These are phyloP conservation scores for Oryzias javanicus DNA, from an alignment of 2,113 vertebrate genomes.

Conservation along the genomic window DNA sequence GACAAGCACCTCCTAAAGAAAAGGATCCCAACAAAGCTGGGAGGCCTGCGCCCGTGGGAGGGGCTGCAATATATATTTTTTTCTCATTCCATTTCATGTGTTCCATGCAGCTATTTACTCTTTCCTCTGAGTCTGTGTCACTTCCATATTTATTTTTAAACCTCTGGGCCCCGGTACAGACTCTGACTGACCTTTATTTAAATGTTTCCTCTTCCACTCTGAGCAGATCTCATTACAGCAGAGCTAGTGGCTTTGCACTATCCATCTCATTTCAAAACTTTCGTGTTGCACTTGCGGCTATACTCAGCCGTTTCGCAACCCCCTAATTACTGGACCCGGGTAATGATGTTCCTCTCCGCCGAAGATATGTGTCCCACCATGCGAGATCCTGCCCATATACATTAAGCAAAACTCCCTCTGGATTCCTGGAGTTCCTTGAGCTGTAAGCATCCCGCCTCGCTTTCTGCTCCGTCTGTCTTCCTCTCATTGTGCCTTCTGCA, in stretches of 20 bases:
- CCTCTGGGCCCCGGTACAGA: slow-evolving; percentile 70
- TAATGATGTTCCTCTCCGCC: slow-evolving; percentile 67
- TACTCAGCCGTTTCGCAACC: slow-evolving; percentile 50
- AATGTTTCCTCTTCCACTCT: slow-evolving; percentile 79
- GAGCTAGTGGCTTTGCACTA: slow-evolving; percentile 67
- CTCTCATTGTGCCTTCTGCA: slow-evolving; percentile 22
- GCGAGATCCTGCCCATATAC: slow-evolving; percentile 38
- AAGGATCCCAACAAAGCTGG: slow-evolving; percentile 34
- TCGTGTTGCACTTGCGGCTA: slow-evolving; percentile 57
- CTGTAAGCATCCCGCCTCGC: slow-evolving; percentile 53
- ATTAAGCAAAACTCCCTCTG: slow-evolving; percentile 52
- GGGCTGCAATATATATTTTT: slow-evolving; percentile 61
- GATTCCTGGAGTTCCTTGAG: slow-evolving; percentile 49
- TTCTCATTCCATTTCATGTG: slow-evolving; percentile 68
- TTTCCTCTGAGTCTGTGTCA: slow-evolving; percentile 68
- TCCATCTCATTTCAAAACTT: slow-evolving; percentile 68
- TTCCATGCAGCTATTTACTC: slow-evolving; percentile 73
- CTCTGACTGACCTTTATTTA: slow-evolving; percentile 80
- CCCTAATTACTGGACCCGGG: slow-evolving; percentile 65
- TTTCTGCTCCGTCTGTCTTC: slow-evolving; percentile 25
- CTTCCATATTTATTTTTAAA: slow-evolving; percentile 79
- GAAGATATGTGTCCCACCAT: slow-evolving; percentile 54
- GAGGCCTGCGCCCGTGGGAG: slow-evolving; percentile 50
- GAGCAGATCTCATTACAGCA: slow-evolving; percentile 78
- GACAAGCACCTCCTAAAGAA: slow-evolving; percentile 39